phyloP scores from a whole-genome alignment of 2,113 vertebrate genomes.

The Notechis scutatus region DNA sequence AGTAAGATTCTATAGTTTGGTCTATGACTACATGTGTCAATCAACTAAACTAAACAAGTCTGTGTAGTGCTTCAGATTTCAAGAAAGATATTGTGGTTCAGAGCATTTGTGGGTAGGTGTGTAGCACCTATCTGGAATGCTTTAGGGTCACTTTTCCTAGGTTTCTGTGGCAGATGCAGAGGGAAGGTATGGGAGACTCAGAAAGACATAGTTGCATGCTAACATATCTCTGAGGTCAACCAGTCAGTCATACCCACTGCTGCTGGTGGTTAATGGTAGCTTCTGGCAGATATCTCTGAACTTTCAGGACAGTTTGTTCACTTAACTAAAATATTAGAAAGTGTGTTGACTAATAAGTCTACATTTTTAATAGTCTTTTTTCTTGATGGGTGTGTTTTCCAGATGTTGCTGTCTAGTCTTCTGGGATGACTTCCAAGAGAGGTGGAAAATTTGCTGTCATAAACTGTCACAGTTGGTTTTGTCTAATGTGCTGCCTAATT shows the following conservation, averaged over 20 bases:
- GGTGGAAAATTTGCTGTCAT: slow-evolving; percentile 79
- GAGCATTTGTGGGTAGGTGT: not conserved
- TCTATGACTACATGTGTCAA: not conserved
- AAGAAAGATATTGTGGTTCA: not conserved
- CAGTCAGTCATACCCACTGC: not conserved
- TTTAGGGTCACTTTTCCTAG: not conserved
- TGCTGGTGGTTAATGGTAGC: not conserved
- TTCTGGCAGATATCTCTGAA: slow-evolving; percentile 49
- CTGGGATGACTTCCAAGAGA: slow-evolving; percentile 67
- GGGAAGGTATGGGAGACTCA: not conserved
- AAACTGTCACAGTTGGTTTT: slow-evolving; percentile 66
- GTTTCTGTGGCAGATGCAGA: not conserved
- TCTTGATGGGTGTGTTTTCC: slow-evolving; percentile 77
- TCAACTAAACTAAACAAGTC: not conserved
- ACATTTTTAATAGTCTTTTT: slow-evolving; percentile 70
- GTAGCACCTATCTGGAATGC: not conserved
- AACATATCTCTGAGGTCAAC: not conserved
- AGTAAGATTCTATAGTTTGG: not conserved
- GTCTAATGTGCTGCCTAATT: slow-evolving; percentile 69
- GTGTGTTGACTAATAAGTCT: slow-evolving; percentile 67
- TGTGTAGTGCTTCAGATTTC: not conserved
- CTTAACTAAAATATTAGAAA: slow-evolving; percentile 66
- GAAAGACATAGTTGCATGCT: not conserved
- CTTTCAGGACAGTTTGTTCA: slow-evolving; percentile 69
- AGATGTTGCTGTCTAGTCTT: slow-evolving; percentile 74